These are phyloP conservation scores for Chironomus riparius DNA, from an alignment of 2,888 invertebrate genomes.

Conservation along the genomic window DNA sequence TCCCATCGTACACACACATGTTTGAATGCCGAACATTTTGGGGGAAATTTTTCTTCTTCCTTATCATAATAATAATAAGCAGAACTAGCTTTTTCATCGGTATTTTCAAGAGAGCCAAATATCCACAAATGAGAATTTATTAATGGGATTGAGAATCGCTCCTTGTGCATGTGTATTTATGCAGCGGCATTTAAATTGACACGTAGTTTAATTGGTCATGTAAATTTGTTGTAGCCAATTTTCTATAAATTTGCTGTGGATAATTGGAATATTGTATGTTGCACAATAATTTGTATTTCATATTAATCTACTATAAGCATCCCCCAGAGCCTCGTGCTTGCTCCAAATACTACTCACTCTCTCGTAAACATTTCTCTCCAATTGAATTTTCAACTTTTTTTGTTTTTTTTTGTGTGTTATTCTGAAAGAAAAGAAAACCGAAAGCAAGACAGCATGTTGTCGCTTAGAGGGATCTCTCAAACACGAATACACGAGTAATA, in stretches of 20 bases:
- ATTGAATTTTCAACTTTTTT: not conserved
- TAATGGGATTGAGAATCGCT: not conserved
- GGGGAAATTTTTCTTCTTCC: not conserved
- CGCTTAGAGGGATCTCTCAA: not conserved
- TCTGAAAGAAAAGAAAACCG: not conserved
- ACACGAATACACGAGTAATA: not conserved
- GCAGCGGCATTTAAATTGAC: too few relatives aligned
- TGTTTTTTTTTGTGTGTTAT: not conserved
- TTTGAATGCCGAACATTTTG: not conserved
- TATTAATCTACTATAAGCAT: too few relatives aligned
- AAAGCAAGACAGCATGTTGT: not conserved
- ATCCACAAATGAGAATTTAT: not conserved
- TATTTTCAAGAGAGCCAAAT: not conserved
- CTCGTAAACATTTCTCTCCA: not conserved
- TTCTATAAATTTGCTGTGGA: not conserved
- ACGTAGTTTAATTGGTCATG: not conserved
- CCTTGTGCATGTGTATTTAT: not conserved
- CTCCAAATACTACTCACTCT: too few relatives aligned
- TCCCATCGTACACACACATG: not conserved
- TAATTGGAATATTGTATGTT: too few relatives aligned
- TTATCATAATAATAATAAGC: not conserved
- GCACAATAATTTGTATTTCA: too few relatives aligned
- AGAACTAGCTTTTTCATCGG: not conserved
- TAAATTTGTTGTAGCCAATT: too few relatives aligned
- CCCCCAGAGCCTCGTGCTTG: too few relatives aligned